phyloP scores from a whole-genome alignment of 2,797 vertebrate species.

The Buphagus erythrorhynchus region DNA sequence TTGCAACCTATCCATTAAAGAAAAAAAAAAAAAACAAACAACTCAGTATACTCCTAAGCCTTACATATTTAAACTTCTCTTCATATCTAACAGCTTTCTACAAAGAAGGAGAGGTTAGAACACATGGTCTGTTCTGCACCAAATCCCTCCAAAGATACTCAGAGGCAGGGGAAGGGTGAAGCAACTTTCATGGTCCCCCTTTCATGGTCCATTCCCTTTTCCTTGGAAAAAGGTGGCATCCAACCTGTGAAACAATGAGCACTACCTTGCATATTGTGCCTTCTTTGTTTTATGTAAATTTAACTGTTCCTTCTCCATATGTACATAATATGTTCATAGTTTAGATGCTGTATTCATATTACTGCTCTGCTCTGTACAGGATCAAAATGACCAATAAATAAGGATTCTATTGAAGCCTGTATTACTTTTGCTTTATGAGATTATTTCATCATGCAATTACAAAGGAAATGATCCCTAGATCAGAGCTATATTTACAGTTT shows the following conservation, averaged over 20 bases:
- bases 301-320: neutral
- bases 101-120: neutral
- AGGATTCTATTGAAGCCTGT: neutral
- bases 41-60: neutral
- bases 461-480: neutral
- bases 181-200: neutral
- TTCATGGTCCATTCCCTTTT: neutral
- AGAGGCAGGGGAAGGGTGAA: neutral
- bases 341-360: neutral
- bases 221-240: neutral
- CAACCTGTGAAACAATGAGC: neutral
- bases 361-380: neutral
- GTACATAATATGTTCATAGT: neutral
- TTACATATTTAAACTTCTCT: neutral
- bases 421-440: neutral
- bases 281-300: neutral
- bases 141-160: neutral
- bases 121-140: neutral
- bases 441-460: neutral
- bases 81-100: neutral
- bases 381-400: slow-evolving; percentile 40
- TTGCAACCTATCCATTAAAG: neutral
- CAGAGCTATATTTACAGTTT: neutral
- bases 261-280: neutral
- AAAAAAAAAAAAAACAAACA: neutral